A percentile compares a stretch with the other conserved stretches of the same genome.
These are phyloP conservation scores for Hemibagrus guttatus DNA, from an alignment of 2,797 vertebrate species.

Conservation along the genomic window DNA sequence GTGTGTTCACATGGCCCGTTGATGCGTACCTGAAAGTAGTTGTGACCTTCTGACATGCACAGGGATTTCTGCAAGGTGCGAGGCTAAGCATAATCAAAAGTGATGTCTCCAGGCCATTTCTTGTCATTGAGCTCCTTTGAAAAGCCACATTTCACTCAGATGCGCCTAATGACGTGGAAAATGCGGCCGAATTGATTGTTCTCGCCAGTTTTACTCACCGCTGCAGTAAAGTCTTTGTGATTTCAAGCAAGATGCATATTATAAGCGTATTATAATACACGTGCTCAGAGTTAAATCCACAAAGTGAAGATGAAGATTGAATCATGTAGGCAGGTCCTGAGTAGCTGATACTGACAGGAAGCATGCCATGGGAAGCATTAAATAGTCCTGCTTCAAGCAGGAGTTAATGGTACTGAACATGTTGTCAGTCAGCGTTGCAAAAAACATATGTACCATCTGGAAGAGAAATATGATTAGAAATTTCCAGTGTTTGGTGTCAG, in stretches of 20 bases:
- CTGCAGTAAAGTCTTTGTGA: not conserved
- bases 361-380: not conserved
- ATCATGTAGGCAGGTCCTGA: not conserved
- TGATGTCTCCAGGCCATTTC: slow-evolving; percentile 38
- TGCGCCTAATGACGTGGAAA: slow-evolving; percentile 35
- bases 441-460: not conserved
- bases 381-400: not conserved
- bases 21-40: not conserved
- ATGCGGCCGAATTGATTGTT: slow-evolving; percentile 41
- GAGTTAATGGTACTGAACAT: not conserved
- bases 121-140: slow-evolving; percentile 9
- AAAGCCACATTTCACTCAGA: not conserved
- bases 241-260: not conserved
- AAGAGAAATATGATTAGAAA: not conserved
- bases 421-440: not conserved
- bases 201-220: not conserved
- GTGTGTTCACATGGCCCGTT: not conserved
- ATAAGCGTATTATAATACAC: not conserved
- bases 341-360: not conserved
- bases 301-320: not conserved
- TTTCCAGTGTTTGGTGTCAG: not conserved
- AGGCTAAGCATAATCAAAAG: slow-evolving; percentile 22
- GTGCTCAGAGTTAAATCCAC: not conserved
- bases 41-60: not conserved
- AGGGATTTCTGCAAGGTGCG: not conserved